Base-by-base conservation (phyloP, 2,888 invertebrate genomes). In the Apamea sordens region DNA sequence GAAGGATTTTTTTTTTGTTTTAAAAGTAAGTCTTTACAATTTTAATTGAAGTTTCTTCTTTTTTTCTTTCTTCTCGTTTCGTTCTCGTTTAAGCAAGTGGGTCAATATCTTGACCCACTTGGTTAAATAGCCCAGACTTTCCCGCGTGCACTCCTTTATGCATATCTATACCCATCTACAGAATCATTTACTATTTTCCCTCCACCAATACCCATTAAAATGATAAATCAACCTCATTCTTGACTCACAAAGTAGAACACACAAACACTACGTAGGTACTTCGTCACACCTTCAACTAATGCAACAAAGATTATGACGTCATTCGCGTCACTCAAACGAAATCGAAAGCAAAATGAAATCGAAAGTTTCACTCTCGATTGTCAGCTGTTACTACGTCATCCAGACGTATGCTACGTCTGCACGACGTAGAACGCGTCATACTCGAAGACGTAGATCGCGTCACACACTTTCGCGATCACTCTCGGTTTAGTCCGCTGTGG, bases 401-500 rank as follows among this genome's bases (percentile, higher is more conserved):
- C 1, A 81, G 83, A 89, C 88, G 86, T 77, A 69, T 7, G 4
- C 80, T 64, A 61, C 64, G 67, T 67, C 73, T 53, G 13, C 11
- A 7, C n/a, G 47, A 75, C 83, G 83, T 41, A 53, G 32, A 79
- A n/a, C 41, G 64, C 80, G 70, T 77, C 77, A 77, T 24, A 47
- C 56, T 84, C 81, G 70, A 41, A 15, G 44, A 76, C 59, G 76
- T 56, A 56, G 11, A 70, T n/a, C 59, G 21, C 84, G 50, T 76
- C 82, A 69, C 21, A 53, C n/a, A n/a, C n/a, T 80, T 78, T 77
- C 78, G 36, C 47, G 71, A 28, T 77, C 80, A 88, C 91, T 93
- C 82, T 92, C 90, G 85, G 32, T 92, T 90, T 92, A 89, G 86
- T 84, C 83, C 4, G 63, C 18, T 67, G 75, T 70, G 84, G 77